Conservation (phyloP, 2,113 vertebrate species). For the Pterophyllum scalare region DNA sequence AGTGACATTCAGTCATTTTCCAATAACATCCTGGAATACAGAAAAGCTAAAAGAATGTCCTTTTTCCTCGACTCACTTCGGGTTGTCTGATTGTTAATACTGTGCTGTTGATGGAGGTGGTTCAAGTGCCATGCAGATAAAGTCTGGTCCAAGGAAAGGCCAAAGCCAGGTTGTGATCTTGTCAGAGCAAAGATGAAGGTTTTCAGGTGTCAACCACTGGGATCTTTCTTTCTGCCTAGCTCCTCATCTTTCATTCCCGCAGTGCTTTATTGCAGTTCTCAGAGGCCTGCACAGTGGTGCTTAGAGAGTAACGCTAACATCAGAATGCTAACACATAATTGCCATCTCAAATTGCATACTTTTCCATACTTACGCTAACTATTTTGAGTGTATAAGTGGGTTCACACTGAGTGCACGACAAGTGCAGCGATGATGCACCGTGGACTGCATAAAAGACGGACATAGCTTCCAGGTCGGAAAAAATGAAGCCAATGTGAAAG, state of each 20-base stretch:
- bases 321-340: neutral
- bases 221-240: neutral
- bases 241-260: neutral
- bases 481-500: neutral
- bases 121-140: neutral
- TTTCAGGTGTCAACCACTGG: neutral
- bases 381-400: neutral
- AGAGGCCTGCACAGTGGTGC: neutral
- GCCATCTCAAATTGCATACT: neutral
- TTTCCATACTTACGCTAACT: neutral
- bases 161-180: neutral
- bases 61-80: neutral
- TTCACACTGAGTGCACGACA: neutral
- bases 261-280: neutral
- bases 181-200: neutral
- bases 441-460: neutral
- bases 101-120: neutral
- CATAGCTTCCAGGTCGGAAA: neutral
- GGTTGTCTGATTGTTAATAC: neutral
- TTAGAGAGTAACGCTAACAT: neutral
- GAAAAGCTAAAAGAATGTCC: neutral
- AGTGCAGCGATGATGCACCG: neutral
- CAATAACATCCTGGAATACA: neutral
- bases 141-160: constrained; percentile 7
- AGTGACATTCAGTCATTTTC: neutral